These are phyloP conservation scores for Poliocrania exsul DNA, from an alignment of 2,797 vertebrate species.

Conservation along the genomic window DNA sequence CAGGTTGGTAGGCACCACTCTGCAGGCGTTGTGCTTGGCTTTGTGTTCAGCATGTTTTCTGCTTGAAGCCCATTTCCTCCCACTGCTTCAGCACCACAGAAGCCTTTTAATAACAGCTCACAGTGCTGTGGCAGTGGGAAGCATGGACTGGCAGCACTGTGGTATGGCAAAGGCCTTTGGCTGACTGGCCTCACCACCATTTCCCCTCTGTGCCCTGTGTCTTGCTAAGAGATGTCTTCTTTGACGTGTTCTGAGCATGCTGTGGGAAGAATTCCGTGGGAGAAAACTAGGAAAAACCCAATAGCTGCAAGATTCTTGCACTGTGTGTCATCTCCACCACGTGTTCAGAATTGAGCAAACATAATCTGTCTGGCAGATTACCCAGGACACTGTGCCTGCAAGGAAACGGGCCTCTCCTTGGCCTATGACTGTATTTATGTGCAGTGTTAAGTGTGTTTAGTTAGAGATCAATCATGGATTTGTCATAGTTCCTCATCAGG, in stretches of 20 bases:
- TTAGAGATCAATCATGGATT: not conserved
- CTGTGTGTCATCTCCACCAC: not conserved
- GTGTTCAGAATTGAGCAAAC: not conserved
- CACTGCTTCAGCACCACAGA: not conserved
- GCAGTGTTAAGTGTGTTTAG: not conserved
- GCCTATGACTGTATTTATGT: not conserved
- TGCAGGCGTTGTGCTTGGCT: not conserved
- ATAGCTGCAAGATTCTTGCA: slow-evolving; percentile 13
- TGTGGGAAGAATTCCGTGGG: not conserved
- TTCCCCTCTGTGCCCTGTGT: not conserved
- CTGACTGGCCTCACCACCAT: not conserved
- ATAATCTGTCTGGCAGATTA: slow-evolving; percentile 23
- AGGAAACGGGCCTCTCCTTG: slow-evolving; percentile 19
- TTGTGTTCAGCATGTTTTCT: not conserved
- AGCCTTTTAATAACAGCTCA: not conserved
- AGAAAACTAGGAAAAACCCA: not conserved
- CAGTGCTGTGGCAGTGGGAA: not conserved
- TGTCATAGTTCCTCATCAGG: not conserved
- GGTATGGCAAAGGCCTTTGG: not conserved
- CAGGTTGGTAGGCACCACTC: not conserved
- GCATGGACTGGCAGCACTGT: accelerated
- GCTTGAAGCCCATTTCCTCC: not conserved
- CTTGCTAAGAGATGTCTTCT: not conserved
- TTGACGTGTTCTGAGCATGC: not conserved
- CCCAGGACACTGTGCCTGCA: not conserved